A percentile compares a stretch with the other conserved stretches of the same genome.
phyloP scores from a whole-genome alignment of 2,797 vertebrate genomes.

The Antennarius maculatus region DNA sequence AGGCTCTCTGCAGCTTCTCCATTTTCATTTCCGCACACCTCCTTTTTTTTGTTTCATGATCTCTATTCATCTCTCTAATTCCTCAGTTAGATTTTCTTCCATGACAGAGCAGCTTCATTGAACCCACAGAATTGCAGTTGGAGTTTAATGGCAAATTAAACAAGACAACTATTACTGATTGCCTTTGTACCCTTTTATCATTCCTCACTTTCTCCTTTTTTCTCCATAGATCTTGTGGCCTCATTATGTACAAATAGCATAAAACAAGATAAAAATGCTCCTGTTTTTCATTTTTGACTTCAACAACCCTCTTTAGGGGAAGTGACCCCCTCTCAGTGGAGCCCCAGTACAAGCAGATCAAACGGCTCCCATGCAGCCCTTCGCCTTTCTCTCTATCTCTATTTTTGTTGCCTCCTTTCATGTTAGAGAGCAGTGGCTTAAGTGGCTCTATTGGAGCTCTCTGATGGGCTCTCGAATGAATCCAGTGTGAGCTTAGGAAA shows the following conservation, averaged over 20 bases:
- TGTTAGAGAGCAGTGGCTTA: conserved; percentile 73
- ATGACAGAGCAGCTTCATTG: conserved; percentile 29
- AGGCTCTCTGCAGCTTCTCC: background rate
- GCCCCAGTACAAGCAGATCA: conserved; percentile 72
- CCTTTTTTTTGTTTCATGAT: conserved; percentile 9
- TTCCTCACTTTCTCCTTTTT: conserved; percentile 18
- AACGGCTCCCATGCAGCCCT: conserved; percentile 59
- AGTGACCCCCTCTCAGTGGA: conserved; percentile 54
- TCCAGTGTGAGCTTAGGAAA: conserved; percentile 56
- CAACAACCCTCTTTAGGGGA: conserved; percentile 43
- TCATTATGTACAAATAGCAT: conserved; percentile 58
- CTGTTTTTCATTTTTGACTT: conserved; percentile 64
- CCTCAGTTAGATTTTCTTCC: conserved; percentile 30
- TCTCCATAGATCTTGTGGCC: conserved; percentile 46
- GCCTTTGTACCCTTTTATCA: conserved; percentile 12
- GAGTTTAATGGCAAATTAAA: conserved; percentile 48
- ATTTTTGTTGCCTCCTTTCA: conserved; percentile 75
- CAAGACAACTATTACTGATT: conserved; percentile 22
- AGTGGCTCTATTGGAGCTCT: conserved; percentile 72
- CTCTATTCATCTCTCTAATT: conserved; percentile 24
- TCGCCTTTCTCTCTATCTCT: conserved; percentile 58
- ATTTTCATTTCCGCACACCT: conserved; percentile 10
- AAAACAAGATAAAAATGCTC: conserved; percentile 56
- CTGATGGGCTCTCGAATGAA: conserved; percentile 71
- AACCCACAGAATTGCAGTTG: conserved; percentile 22